Evolutionary conservation across 2,797 vertebrate genomes (phyloP).

Genomic region (Schizopygopsis pylzovi): DNA sequence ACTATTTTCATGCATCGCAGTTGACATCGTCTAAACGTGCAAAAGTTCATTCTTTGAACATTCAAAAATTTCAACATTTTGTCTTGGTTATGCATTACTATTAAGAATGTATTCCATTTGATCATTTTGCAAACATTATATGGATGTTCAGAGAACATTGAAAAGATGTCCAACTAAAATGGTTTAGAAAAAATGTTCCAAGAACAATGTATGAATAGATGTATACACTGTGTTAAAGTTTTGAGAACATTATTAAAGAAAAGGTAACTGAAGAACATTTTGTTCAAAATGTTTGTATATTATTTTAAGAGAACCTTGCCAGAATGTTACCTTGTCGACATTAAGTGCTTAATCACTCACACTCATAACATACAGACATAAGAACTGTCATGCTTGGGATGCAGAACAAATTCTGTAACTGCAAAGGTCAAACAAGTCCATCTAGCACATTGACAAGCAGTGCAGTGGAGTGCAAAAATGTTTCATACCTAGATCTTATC

Average conservation of each 20-base stretch:
- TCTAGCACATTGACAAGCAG: background rate
- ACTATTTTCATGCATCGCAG: no score
- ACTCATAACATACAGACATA: background rate
- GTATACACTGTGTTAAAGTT: background rate
- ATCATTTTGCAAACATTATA: background rate
- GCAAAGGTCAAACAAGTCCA: background rate
- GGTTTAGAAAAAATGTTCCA: background rate
- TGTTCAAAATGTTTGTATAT: background rate
- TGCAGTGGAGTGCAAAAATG: background rate
- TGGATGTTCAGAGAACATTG: no score
- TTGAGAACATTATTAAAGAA: background rate
- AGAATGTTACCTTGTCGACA: background rate
- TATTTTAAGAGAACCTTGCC: background rate
- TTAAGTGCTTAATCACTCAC: background rate
- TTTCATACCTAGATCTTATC: background rate
- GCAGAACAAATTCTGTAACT: background rate
- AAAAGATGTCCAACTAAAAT: background rate
- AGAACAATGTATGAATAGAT: background rate
- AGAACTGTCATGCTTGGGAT: background rate
- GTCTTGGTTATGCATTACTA: background rate
- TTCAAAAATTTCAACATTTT: background rate
- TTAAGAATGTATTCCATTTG: background rate
- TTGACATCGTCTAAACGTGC: background rate
- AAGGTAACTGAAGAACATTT: background rate
- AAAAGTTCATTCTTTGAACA: background rate